phyloP scores from a whole-genome alignment of 2,888 invertebrate genomes.

The Eubasilissa splendida region DNA sequence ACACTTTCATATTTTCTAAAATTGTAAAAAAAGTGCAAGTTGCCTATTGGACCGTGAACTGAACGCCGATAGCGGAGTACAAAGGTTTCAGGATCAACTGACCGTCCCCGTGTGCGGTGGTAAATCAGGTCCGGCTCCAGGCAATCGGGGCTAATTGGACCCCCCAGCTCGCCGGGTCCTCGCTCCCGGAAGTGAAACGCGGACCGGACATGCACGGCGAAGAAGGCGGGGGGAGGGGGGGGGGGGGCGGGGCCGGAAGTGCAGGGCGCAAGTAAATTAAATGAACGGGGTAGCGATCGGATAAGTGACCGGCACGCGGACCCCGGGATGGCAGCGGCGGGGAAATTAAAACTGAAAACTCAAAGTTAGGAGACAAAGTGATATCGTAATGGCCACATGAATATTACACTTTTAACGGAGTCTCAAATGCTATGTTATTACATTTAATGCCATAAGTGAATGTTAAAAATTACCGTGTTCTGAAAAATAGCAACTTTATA shows the following conservation, averaged over 20 bases:
- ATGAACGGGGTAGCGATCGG: not conserved
- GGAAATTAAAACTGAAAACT: no score
- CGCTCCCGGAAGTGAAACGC: not conserved
- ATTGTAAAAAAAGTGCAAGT: no score
- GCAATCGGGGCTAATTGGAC: slow-evolving; percentile 10
- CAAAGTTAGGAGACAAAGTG: no score
- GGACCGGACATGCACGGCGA: slow-evolving; percentile 20
- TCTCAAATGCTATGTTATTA: no score
- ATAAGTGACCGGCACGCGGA: not conserved
- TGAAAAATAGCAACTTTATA: no score
- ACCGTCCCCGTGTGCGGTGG: not conserved
- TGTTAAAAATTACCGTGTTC: no score
- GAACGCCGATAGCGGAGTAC: not conserved
- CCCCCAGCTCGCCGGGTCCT: not conserved
- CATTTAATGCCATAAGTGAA: no score
- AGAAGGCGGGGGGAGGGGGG: not conserved
- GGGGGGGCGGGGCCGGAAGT: slow-evolving; percentile 6
- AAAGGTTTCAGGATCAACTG: not conserved
- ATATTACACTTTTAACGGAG: no score
- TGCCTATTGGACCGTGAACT: not conserved
- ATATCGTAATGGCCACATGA: no score
- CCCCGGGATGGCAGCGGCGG: no score
- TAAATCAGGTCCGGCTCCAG: not conserved
- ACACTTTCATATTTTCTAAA: no score
- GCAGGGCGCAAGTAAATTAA: slow-evolving; percentile 21